A percentile compares a stretch with the other conserved stretches of the same genome.
Conservation (phyloP, 2,797 vertebrate genomes). For the Miichthys miiuy region DNA sequence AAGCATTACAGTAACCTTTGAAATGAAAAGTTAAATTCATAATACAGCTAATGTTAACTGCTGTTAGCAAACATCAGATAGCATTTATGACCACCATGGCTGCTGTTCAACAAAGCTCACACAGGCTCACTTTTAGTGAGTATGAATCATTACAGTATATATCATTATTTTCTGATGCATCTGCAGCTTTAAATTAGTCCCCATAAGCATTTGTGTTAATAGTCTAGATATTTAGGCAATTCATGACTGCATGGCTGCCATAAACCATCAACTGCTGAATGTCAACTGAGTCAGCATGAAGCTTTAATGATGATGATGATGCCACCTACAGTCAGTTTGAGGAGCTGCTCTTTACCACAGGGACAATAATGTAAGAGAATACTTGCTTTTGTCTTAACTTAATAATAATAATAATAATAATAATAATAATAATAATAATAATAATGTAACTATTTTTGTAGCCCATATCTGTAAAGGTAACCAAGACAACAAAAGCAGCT, state of each 20-base stretch:
- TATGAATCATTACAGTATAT: too few relatives aligned
- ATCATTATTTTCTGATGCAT: neutral
- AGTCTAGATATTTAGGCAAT: neutral
- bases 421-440: neutral
- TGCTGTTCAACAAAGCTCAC: neutral
- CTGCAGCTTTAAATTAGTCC: neutral
- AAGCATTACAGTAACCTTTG: neutral
- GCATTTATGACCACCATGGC: neutral
- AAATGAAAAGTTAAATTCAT: neutral
- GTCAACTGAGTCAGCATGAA: neutral
- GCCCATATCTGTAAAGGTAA: neutral
- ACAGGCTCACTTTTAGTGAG: neutral
- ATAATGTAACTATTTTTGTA: neutral
- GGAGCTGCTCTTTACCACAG: neutral
- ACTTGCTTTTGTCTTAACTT: neutral
- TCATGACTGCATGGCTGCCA: neutral
- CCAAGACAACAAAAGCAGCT: neutral
- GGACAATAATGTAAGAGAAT: neutral
- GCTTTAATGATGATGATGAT: neutral
- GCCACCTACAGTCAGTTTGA: slow-evolving; percentile 14
- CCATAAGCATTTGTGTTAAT: neutral
- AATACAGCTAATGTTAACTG: neutral
- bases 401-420: neutral
- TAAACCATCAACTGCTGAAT: neutral
- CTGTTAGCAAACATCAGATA: neutral